phyloP scores from a whole-genome alignment of 1,140 invertebrate genomes.

The Brachionus plicatilis region DNA sequence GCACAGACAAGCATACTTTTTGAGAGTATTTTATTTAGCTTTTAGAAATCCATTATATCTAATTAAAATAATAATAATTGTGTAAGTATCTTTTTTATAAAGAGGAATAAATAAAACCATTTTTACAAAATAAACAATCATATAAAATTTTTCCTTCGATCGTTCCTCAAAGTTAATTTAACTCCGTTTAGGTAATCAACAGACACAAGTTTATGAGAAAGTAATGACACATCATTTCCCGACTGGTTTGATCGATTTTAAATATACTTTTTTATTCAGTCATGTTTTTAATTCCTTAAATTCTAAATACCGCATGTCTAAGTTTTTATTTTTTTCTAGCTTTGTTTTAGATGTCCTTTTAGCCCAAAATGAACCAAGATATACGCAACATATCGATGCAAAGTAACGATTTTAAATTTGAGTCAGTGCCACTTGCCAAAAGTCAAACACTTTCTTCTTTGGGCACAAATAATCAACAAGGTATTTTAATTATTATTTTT shows the following conservation, averaged over 20 bases:
- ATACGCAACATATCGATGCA: background rate
- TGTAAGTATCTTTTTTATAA: background rate
- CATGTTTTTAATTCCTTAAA: background rate
- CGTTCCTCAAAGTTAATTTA: background rate
- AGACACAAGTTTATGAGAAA: background rate
- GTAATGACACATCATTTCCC: background rate
- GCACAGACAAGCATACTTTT: background rate
- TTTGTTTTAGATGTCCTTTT: background rate
- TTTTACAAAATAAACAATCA: background rate
- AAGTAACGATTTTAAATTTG: background rate
- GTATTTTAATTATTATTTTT: background rate
- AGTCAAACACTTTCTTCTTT: constrained; percentile 13
- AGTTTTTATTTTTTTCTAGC: background rate
- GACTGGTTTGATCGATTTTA: background rate
- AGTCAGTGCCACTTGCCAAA: background rate
- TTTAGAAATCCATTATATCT: background rate
- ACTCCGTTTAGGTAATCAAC: background rate
- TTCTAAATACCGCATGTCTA: background rate
- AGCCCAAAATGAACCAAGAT: background rate
- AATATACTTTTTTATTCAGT: background rate
- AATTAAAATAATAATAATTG: background rate
- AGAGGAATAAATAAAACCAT: background rate
- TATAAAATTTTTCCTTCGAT: background rate
- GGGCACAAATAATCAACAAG: background rate
- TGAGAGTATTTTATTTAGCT: background rate